Evolutionary conservation across 2,888 invertebrate species (phyloP).

Genomic region (Andrena chrysosceles): DNA sequence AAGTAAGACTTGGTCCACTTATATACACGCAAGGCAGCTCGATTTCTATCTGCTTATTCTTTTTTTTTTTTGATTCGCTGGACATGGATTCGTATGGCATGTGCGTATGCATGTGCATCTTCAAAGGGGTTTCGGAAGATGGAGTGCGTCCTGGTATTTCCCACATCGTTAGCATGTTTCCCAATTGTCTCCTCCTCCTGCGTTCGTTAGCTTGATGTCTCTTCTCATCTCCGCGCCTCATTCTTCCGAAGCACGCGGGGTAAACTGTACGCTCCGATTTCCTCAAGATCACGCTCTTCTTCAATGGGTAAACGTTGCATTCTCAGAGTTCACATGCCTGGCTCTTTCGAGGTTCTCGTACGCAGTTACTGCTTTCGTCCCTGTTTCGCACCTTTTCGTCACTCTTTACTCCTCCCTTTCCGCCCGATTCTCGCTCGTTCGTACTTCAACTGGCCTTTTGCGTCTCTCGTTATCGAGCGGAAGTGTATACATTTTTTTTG

Average conservation of each 20-base stretch:
- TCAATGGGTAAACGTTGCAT: slow-evolving; percentile 20
- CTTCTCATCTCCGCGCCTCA: slow-evolving; percentile 41
- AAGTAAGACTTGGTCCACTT: slow-evolving; percentile 83
- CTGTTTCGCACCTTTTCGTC: slow-evolving; percentile 37
- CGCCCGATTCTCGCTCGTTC: slow-evolving; percentile 21
- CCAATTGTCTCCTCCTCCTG: slow-evolving; percentile 31
- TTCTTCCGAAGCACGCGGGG: slow-evolving; percentile 41
- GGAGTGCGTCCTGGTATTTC: slow-evolving; percentile 78
- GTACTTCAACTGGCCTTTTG: slow-evolving; percentile 26
- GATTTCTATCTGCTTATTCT: slow-evolving; percentile 31
- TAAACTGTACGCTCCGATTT: slow-evolving; percentile 39
- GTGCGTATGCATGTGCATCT: slow-evolving; percentile 8
- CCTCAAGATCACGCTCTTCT: slow-evolving; percentile 43
- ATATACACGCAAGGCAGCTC: slow-evolving; percentile 40
- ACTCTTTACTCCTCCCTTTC: slow-evolving; percentile 19
- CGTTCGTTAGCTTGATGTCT: slow-evolving; percentile 54
- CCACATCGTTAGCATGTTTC: slow-evolving; percentile 69
- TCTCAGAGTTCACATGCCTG: slow-evolving; percentile 42
- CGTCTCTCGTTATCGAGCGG: slow-evolving; percentile 43
- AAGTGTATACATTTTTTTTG: slow-evolving; percentile 16
- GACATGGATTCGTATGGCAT: slow-evolving; percentile 32
- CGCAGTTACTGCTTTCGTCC: slow-evolving; percentile 1
- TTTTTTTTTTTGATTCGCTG: slow-evolving; percentile 51
- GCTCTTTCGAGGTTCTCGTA: slow-evolving; percentile 45
- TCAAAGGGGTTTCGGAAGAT: slow-evolving; percentile 51